These are phyloP conservation scores for Melieria picta DNA, from an alignment of 2,888 invertebrate species.

Conservation along the genomic window DNA sequence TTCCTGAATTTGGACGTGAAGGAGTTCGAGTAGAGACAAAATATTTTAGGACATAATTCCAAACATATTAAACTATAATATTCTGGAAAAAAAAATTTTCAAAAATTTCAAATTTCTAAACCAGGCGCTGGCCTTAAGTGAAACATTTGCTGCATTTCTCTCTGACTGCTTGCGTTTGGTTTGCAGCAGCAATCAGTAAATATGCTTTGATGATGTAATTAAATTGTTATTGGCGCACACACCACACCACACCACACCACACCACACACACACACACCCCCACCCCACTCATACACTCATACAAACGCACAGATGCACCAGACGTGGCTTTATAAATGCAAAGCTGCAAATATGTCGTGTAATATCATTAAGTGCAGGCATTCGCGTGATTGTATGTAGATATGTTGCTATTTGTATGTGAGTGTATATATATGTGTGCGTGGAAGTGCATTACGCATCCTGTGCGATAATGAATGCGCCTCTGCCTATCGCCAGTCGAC, in stretches of 20 bases:
- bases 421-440: slow-evolving; percentile 5
- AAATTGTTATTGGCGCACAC: slow-evolving; percentile 32
- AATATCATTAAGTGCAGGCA: slow-evolving; percentile 27
- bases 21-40: too few species aligned
- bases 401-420: not conserved
- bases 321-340: too few species aligned
- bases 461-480: slow-evolving; percentile 34
- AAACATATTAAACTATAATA: too few species aligned
- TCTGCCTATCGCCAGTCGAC: slow-evolving; percentile 22
- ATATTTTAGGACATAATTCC: too few species aligned
- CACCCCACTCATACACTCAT: slow-evolving; percentile 1
- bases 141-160: not conserved
- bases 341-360: slow-evolving; percentile 2
- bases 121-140: not conserved
- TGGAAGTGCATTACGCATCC: slow-evolving; percentile 30
- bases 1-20: too few species aligned
- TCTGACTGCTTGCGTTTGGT: slow-evolving; percentile 20
- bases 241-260: not conserved
- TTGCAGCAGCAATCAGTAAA: slow-evolving; percentile 25
- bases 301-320: not conserved
- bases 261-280: slow-evolving; percentile 2
- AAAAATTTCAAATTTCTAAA: too few species aligned
- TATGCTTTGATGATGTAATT: slow-evolving; percentile 37
- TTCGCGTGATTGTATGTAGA: not conserved
- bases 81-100: too few species aligned